Conservation (phyloP, 2,888 invertebrate species). For the Chrysopilus asiliformis region DNA sequence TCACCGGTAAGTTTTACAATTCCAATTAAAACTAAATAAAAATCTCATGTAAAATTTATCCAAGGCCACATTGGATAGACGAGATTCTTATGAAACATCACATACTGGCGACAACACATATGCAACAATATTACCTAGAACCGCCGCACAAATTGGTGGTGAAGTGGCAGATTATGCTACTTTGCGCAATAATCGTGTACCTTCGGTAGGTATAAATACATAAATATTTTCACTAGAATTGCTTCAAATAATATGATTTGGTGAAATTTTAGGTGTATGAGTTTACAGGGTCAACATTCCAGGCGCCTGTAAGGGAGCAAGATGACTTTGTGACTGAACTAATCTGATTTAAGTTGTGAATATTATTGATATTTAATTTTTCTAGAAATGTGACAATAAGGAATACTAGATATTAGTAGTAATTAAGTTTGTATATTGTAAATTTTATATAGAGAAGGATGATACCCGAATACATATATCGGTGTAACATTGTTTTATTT, state of each 20-base stretch:
- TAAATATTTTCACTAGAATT: not conserved
- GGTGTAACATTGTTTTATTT: too few species aligned
- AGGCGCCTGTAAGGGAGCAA: slow-evolving; percentile 45
- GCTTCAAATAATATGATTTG: too few species aligned
- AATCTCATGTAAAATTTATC: not conserved
- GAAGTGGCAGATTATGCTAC: slow-evolving; percentile 37
- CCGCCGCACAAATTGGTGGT: slow-evolving; percentile 18
- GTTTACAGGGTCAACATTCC: slow-evolving; percentile 53
- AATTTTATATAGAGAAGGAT: too few species aligned
- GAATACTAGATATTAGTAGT: too few species aligned
- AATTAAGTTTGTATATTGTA: too few species aligned
- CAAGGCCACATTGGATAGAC: slow-evolving; percentile 28
- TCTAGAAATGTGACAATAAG: too few species aligned
- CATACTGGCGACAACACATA: slow-evolving; percentile 36
- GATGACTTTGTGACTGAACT: slow-evolving; percentile 34
- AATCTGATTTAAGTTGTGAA: slow-evolving; percentile 22
- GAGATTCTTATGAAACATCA: slow-evolving; percentile 30
- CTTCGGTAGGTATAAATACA: slow-evolving; percentile 24
- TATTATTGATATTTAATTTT: too few species aligned
- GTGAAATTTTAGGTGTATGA: slow-evolving; percentile 29
- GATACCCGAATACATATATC: too few species aligned
- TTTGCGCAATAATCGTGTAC: slow-evolving; percentile 32
- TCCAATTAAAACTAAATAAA: not conserved
- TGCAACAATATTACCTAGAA: slow-evolving; percentile 35
- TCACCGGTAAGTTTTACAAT: slow-evolving; percentile 21